A percentile compares a stretch with the other conserved stretches of the same genome.
These are phyloP conservation scores for Gerris lacustris DNA, from an alignment of 2,888 invertebrate species.

Conservation along the genomic window DNA sequence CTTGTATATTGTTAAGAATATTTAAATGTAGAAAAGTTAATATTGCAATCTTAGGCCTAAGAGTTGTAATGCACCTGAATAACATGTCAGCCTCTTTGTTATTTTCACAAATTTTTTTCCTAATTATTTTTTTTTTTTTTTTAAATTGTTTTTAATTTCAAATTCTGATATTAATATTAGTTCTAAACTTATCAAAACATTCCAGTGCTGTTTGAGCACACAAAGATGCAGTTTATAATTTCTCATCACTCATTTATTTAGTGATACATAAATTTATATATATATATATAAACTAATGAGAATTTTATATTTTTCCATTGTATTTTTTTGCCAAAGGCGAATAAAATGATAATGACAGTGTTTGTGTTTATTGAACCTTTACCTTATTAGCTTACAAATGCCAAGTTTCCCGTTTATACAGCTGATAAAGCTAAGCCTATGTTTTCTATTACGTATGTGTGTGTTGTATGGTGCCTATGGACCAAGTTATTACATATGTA, in stretches of 20 bases:
- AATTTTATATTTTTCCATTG: conserved; percentile 1
- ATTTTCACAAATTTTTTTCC: background rate
- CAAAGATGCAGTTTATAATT: background rate
- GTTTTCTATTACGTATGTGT: too few species aligned
- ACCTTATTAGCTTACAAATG: too few species aligned
- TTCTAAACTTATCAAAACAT: conserved; percentile 6
- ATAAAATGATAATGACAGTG: background rate
- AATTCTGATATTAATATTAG: background rate
- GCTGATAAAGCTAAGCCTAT: too few species aligned
- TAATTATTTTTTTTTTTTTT: background rate
- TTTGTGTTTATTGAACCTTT: background rate
- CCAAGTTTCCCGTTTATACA: too few species aligned
- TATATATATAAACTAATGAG: background rate
- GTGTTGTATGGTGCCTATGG: too few species aligned
- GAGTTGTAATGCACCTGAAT: background rate
- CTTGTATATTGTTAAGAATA: background rate
- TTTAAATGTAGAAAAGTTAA: background rate
- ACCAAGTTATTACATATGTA: too few species aligned
- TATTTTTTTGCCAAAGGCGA: conserved; percentile 3
- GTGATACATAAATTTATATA: background rate
- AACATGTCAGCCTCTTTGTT: background rate
- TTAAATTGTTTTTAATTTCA: background rate
- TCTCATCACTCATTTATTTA: background rate
- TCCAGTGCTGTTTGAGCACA: conserved; percentile 5
- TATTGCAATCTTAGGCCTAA: conserved; percentile 1